Evolutionary conservation across 1,140 invertebrate genomes (phyloP).

Genomic region (Drosophila subobscura): DNA sequence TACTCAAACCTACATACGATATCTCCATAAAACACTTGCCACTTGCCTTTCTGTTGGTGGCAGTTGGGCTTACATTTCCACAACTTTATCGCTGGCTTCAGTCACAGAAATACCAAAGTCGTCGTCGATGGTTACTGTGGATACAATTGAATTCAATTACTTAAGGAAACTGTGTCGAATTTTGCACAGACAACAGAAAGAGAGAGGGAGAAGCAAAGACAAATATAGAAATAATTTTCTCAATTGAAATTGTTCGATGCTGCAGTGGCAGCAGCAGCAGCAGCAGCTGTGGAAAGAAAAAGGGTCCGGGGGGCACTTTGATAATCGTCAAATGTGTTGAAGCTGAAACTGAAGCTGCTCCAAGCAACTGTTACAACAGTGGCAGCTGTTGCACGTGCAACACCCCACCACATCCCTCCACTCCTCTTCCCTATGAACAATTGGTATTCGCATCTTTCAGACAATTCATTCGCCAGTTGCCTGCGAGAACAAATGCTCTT

Average conservation of each 20-base stretch:
- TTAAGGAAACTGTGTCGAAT: conserved; percentile 53
- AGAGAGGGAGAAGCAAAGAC: conserved; percentile 22
- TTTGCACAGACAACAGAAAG: conserved; percentile 18
- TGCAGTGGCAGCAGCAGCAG: conserved; percentile 3
- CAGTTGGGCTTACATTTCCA: too few species aligned
- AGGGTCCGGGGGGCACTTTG: conserved; percentile 5
- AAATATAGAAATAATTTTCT: conserved; percentile 56
- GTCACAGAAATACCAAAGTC: not conserved
- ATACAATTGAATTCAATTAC: conserved; percentile 74
- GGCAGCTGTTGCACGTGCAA: conserved; percentile 37
- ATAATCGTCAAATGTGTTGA: conserved; percentile 59
- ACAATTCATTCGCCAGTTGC: conserved; percentile 61
- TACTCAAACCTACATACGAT: too few species aligned
- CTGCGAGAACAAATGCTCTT: conserved; percentile 62
- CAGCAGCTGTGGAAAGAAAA: not conserved
- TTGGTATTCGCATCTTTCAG: conserved; percentile 44
- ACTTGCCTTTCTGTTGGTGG: too few species aligned
- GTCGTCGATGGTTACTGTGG: conserved; percentile 25
- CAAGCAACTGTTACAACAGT: not conserved
- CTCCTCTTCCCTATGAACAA: not conserved
- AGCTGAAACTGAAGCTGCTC: conserved; percentile 4
- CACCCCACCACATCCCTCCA: not conserved
- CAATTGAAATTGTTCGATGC: conserved; percentile 4
- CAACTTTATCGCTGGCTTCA: too few species aligned
- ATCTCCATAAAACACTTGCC: too few species aligned